Evolutionary conservation across 2,888 invertebrate genomes (phyloP), one percentile per base, ranked within the genome.

Genomic region (Andrena fulva): DNA sequence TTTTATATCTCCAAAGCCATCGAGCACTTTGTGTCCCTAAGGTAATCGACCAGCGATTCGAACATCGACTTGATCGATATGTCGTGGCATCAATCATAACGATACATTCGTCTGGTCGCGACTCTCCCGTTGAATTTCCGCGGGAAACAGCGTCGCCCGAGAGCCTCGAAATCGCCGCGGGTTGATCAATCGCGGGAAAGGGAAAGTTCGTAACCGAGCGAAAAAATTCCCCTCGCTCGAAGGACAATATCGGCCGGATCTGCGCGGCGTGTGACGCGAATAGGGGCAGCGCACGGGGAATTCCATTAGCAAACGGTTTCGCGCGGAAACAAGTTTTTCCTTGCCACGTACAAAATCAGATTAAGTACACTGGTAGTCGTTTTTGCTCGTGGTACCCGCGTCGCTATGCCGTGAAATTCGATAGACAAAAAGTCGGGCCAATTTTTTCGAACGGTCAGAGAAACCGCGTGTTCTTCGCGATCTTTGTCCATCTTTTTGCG

Each of bases 201-300:
- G 82, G 77, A 83, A 82, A 73, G 72, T 77, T n/a, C 16, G n/a
- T 2, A 10, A 7, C 5, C 2, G 48, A 54, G 52, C 16, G 69
- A 77, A 82, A 42, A 77, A 77, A 83, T 70, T 82, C 20, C 27
- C 1, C 20, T n/a, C 50, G 52, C 52, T 31, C 27, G 77, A 83
- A 83, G 73, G 82, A 83, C 73, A 35, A 72, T 69, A 77, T 64
- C 64, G 12, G n/a, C 33, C 24, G 63, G 59, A 72, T 72, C 52
- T 31, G 48, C 31, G 27, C 33, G 16, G n/a, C 2, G 4, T 7
- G 50, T 12, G 80, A 50, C 50, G 50, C 50, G n/a, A 52, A 54
- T 66, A 7, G 27, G 33, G n/a, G 7, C 7, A 12, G 1, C 2
- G 10, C 31, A n/a, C 8, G 4, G 60, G 63, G 7, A 24, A 52